Evolutionary conservation across 1,140 invertebrate species (phyloP), one percentile per base, ranked within the genome.

Genomic region (Lysiphlebus fabarum): DNA sequence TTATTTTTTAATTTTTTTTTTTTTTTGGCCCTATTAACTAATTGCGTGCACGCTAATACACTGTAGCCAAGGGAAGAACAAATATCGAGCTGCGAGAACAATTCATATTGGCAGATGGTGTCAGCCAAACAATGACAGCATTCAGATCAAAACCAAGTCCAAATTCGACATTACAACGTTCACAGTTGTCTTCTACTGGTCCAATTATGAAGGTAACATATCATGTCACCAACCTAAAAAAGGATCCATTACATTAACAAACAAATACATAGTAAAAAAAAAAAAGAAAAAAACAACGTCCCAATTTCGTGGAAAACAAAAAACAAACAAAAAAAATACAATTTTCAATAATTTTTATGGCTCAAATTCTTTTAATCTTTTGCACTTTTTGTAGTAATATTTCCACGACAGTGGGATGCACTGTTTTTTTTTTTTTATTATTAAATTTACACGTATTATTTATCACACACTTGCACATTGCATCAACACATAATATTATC

Each of bases 1-100:
- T 12, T 48, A 7, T 62, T 62, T 54, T 42, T 26, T 53, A 61
- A 62, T 63, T 61, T 65, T 65, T 63, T n/a, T 69, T 70, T 64
- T 56, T 67, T 63, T 67, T 67, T 63, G 63, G 71, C 69, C 68
- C 72, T 67, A 12, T 66, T 66, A 67, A 73, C 75, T 75, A 75
- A 74, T 67, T 76, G 68, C 70, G 69, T 82, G 82, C 82, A 83
- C 80, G 81, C 78, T 71, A 80, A 83, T 77, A 79, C 76, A 72
- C 86, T 97, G 68, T 77, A 80, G 96, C 95, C 82, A 98, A 98
- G 85, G 96, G 96, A 86, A 90, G 96, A 82, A 99, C 96, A 78
- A 99, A 98, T 85, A 93, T 98, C 81, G 96, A 99, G 84, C 88
- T 99, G 74, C 86, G 96, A 69, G 96, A 99, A 82, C 93, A 98